Evolutionary conservation across 2,888 invertebrate genomes (phyloP).

Genomic region (Schizotus pectinicornis): DNA sequence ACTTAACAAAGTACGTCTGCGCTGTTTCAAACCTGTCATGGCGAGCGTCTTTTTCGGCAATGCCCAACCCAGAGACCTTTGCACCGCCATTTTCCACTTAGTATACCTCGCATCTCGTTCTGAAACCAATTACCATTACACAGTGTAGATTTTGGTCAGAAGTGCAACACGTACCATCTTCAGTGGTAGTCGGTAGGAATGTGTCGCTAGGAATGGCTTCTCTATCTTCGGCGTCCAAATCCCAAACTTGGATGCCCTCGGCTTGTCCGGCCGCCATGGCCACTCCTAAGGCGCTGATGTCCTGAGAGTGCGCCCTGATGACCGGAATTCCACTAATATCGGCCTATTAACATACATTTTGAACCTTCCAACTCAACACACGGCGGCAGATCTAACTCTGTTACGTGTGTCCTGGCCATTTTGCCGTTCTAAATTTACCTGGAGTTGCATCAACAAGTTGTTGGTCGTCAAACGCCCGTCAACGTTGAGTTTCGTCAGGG

Average conservation of each 20-base stretch:
- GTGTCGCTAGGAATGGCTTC: constrained; percentile 72
- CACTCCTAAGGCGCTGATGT: constrained; percentile 92
- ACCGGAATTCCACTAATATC: constrained; percentile 92
- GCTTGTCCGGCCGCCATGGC: constrained; percentile 91
- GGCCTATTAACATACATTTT: constrained; percentile 58
- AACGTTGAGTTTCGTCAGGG: constrained; percentile 82
- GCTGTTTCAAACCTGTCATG: constrained; percentile 69
- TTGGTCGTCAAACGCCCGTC: constrained; percentile 95
- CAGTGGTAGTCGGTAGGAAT: constrained; percentile 81
- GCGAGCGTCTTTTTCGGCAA: constrained; percentile 72
- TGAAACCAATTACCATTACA: too few species aligned
- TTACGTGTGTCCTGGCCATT: too few species aligned
- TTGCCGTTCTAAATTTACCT: constrained; percentile 55
- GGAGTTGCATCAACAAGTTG: constrained; percentile 91
- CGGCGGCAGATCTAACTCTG: too few species aligned
- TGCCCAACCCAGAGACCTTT: constrained; percentile 90
- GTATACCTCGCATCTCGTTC: constrained; percentile 82
- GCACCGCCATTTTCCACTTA: constrained; percentile 95
- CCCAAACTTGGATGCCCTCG: constrained; percentile 68
- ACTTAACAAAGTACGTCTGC: background rate
- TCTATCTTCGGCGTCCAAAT: constrained; percentile 66
- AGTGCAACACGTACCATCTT: constrained; percentile 64
- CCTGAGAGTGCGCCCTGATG: constrained; percentile 83
- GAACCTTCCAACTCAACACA: background rate
- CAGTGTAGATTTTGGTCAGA: background rate